Base-by-base conservation (phyloP, 2,888 invertebrate genomes). In the Operophtera brumata region DNA sequence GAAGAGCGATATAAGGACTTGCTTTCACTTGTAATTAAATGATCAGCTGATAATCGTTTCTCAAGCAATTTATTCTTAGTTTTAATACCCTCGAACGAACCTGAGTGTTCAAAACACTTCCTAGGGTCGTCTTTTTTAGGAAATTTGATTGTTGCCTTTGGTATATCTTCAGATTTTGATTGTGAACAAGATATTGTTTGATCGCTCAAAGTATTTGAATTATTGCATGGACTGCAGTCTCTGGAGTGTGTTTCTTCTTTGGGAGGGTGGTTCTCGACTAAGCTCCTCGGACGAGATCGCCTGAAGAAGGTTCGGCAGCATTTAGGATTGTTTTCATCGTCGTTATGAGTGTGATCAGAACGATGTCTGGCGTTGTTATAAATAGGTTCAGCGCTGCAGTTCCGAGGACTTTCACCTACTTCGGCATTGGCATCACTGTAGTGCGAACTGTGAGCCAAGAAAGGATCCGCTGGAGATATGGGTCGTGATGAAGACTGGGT, bases 391-490 rank as follows among this genome's bases (percentile, higher is more conserved):
- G 65, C 61, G 34, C 72, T 70, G 2, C 73, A 66, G 64, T 77
- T 75, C 54, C 73, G 75, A 36, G 73, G 75, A 44, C 69, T 74
- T 44, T 80, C 77, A 10, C 69, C 60, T 36, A 65, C 54, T 50
- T 83, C 83, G 47, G 69, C 60, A 54, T 70, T 79, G 9, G 70
- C 63, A 37, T 86, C 84, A 25, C 69, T 66, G 69, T 71, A 76
- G 44, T 82, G 75, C 40, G 86, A 81, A 75, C 87, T 88, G 44
- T 82, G 84, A 42, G 88, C 90, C 69, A 90, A 61, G 64, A 90
- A 90, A 36, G 90, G 90, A 70, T 90, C 89, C 9, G 84, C 86
- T 36, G 90, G 90, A 45, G 90, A 90, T 64, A 85, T 86, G n/a
- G 90, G 88, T 47, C 90, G 80, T 41, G 90, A 90, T 39, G 81